A percentile compares a stretch with the other conserved stretches of the same genome.
These are phyloP conservation scores for Drosophila maculinotata DNA, from an alignment of 2,888 invertebrate genomes.

Conservation along the genomic window DNA sequence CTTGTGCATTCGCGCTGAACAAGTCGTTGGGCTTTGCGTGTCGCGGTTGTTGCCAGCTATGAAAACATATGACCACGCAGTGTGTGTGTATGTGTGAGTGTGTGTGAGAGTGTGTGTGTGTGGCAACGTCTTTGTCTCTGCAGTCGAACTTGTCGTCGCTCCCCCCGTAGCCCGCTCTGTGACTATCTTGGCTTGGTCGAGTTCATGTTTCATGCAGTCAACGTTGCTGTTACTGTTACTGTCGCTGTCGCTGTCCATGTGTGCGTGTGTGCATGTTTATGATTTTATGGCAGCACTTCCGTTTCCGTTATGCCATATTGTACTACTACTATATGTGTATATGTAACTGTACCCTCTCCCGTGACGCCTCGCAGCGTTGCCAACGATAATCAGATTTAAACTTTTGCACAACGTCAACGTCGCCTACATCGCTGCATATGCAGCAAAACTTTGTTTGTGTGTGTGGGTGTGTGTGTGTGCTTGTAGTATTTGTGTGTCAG, in stretches of 20 bases:
- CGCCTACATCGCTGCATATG: conserved; percentile 63
- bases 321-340: conserved; percentile 26
- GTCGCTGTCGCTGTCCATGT: conserved; percentile 40
- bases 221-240: conserved; percentile 5
- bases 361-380: conserved; percentile 30
- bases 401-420: conserved; percentile 79
- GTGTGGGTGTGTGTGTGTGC: conserved; percentile 19
- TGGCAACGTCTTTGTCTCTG: conserved; percentile 61
- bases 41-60: conserved; percentile 53
- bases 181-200: conserved; percentile 56
- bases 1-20: conserved; percentile 35
- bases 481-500: conserved; percentile 31
- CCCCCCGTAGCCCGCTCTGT: conserved; percentile 3
- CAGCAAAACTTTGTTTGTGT: conserved; percentile 30
- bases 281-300: conserved; percentile 82
- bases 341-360: conserved; percentile 16
- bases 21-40: conserved; percentile 65
- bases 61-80: conserved; percentile 40
- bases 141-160: conserved; percentile 33
- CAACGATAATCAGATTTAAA: conserved; percentile 80
- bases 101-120: conserved; percentile 4
- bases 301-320: conserved; percentile 75
- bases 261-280: conserved; percentile 78
- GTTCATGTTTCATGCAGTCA: conserved; percentile 76
- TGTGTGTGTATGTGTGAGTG: conserved; percentile 12